These are phyloP conservation scores for Tyrannus savana DNA, from an alignment of 2,113 vertebrate genomes.

Conservation along the genomic window DNA sequence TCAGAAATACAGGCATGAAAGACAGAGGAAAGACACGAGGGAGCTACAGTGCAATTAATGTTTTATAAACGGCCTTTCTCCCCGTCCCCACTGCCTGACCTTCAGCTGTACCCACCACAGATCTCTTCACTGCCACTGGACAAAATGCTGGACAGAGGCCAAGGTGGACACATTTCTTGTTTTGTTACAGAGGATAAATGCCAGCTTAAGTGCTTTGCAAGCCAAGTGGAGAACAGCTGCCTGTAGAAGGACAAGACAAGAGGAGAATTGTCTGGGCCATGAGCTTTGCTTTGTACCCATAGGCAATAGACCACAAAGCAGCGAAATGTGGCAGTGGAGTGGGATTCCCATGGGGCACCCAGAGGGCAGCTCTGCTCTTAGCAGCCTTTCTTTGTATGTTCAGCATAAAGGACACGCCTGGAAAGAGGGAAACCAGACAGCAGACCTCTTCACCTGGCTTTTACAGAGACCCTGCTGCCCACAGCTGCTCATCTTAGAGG, in stretches of 20 bases:
- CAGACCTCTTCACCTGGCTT: neutral
- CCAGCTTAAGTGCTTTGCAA: neutral
- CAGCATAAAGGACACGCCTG: neutral
- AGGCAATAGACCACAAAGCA: neutral
- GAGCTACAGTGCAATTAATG: neutral
- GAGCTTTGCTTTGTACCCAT: constrained; percentile 2
- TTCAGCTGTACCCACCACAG: neutral
- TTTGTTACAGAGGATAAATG: constrained; percentile 15
- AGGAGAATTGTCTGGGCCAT: constrained; percentile 14
- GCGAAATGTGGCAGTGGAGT: neutral
- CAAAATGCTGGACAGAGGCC: constrained; percentile 28
- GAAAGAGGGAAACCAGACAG: neutral
- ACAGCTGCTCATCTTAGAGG: neutral
- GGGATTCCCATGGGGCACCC: neutral
- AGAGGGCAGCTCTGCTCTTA: neutral
- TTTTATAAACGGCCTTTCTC: neutral
- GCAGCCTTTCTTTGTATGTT: neutral
- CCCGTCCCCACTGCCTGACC: neutral
- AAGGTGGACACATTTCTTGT: constrained; percentile 37
- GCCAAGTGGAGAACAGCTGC: constrained; percentile 23
- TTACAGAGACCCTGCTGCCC: neutral
- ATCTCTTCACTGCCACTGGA: neutral
- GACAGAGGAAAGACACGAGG: neutral
- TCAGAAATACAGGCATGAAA: neutral
- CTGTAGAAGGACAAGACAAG: constrained; percentile 20